Percentiles rank a stretch among this genome's conserved stretches.
Conservation (phyloP, 2,888 invertebrate species). For the Synergus itoensis region DNA sequence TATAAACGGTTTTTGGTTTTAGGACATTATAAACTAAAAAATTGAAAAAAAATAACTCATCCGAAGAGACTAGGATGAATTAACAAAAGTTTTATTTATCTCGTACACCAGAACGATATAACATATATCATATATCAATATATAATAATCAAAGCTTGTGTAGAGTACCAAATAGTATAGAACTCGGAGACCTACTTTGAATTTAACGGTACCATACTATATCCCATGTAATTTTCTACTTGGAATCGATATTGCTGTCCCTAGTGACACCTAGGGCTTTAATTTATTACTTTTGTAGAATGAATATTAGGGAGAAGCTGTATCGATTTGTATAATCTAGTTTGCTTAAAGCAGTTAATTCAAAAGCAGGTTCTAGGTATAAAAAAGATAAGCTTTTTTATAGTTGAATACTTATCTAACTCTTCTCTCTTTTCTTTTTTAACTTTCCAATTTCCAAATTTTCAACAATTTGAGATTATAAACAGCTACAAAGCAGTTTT, state of each 20-base stretch:
- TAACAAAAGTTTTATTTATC: background rate
- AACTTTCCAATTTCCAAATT: too few relatives aligned
- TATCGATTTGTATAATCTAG: background rate
- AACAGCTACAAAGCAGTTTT: too few relatives aligned
- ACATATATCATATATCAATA: background rate
- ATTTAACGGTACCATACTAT: background rate
- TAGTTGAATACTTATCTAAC: too few relatives aligned
- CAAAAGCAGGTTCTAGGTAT: background rate
- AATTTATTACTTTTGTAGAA: background rate
- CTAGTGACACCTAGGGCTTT: background rate
- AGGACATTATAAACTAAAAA: too few relatives aligned
- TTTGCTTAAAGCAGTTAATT: background rate
- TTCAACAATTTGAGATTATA: too few relatives aligned
- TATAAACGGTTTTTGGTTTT: too few relatives aligned
- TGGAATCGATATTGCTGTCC: background rate
- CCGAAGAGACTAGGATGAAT: too few relatives aligned
- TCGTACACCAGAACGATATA: background rate
- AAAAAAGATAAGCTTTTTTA: too few relatives aligned
- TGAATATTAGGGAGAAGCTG: background rate
- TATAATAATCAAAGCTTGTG: background rate
- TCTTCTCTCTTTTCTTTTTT: too few relatives aligned
- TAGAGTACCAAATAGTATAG: background rate
- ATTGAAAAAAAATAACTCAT: too few relatives aligned
- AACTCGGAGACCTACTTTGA: background rate
- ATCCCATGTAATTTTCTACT: conserved; percentile 2